phyloP scores from a whole-genome alignment of 2,113 vertebrate genomes.

The Nesogale talazaci region DNA sequence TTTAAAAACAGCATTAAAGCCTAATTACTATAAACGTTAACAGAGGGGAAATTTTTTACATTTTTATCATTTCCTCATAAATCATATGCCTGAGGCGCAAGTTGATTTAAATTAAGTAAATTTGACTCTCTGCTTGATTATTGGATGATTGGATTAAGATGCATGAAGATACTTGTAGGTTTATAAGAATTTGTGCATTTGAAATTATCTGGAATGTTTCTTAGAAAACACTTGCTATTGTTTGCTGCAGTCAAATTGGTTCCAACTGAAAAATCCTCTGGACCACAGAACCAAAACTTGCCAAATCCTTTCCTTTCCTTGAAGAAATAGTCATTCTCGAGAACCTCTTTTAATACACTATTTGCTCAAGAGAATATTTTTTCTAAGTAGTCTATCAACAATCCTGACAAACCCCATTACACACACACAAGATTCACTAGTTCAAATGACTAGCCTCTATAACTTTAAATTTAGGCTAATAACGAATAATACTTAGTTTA shows the following conservation, averaged over 20 bases:
- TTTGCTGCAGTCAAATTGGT: background rate
- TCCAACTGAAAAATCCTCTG: background rate
- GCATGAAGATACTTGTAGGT: background rate
- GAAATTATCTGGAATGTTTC: constrained; percentile 23
- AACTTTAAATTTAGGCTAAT: background rate
- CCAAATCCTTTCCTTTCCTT: no score
- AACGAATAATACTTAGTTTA: no score
- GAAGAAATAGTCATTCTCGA: background rate
- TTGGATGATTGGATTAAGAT: constrained; percentile 55
- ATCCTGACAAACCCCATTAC: background rate
- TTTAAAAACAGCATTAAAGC: background rate
- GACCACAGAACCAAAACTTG: no score
- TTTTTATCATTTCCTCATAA: constrained; percentile 43
- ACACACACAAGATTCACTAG: background rate
- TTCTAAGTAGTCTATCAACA: constrained; percentile 33
- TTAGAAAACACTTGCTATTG: background rate
- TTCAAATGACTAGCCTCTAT: background rate
- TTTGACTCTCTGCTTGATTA: constrained; percentile 39
- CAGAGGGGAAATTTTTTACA: constrained; percentile 17
- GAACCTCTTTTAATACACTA: background rate
- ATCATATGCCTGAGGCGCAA: constrained; percentile 37
- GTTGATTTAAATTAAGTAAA: background rate
- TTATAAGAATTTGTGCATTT: background rate
- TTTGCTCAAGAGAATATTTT: background rate
- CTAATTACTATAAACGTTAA: background rate